A percentile compares a stretch with the other conserved stretches of the same genome.
Evolutionary conservation across 2,797 vertebrate species (phyloP).

Genomic region (Danio albolineatus): DNA sequence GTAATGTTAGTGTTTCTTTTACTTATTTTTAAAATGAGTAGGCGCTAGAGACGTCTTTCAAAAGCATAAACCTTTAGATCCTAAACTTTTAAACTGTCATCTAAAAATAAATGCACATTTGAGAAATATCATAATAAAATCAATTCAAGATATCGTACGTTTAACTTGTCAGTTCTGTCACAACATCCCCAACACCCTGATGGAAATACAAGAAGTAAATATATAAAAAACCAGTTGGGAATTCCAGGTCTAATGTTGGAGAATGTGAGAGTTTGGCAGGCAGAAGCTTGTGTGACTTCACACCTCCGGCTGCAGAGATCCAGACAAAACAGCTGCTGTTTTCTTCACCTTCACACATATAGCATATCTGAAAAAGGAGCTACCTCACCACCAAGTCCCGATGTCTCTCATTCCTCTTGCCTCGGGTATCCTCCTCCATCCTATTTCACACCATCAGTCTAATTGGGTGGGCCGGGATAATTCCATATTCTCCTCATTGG

Average conservation of each 20-base stretch:
- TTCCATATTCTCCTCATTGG: slow-evolving; percentile 61
- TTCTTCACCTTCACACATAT: slow-evolving; percentile 6
- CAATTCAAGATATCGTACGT: too few species aligned
- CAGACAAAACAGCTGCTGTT: slow-evolving; percentile 9
- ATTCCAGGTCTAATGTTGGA: background rate
- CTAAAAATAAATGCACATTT: background rate
- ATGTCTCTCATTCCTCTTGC: slow-evolving; percentile 31
- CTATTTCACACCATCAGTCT: slow-evolving; percentile 52
- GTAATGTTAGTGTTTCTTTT: background rate
- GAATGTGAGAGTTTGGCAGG: background rate
- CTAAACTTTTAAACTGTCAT: background rate
- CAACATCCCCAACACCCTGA: background rate
- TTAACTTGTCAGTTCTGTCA: background rate
- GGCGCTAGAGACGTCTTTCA: background rate
- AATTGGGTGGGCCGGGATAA: slow-evolving; percentile 54
- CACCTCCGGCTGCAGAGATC: slow-evolving; percentile 15
- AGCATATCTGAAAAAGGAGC: background rate
- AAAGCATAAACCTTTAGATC: too few species aligned
- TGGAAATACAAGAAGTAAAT: background rate
- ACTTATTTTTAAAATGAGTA: background rate
- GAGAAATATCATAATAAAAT: background rate
- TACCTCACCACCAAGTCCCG: slow-evolving; percentile 2
- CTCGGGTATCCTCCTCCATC: slow-evolving; percentile 42
- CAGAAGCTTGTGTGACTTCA: slow-evolving; percentile 17
- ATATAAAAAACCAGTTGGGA: background rate